Percentiles rank a stretch among this genome's conserved stretches.
These are phyloP conservation scores for Muntiacus muntjak DNA, from an alignment of 2,113 vertebrate genomes.

Conservation along the genomic window DNA sequence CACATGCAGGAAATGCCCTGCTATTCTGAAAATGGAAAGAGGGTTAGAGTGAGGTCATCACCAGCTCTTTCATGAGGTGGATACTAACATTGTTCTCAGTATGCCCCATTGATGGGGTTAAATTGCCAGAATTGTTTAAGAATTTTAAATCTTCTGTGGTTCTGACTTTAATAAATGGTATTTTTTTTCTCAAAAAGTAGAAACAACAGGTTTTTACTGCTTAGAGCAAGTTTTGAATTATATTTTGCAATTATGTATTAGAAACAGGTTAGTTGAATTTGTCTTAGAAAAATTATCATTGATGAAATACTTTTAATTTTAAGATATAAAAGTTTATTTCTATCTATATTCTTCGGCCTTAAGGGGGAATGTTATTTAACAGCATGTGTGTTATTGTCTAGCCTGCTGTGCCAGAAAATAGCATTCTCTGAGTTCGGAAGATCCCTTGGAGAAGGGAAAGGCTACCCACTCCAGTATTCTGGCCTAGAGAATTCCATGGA, in stretches of 20 bases:
- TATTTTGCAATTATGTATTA: conserved; percentile 32
- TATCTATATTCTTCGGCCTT: background rate
- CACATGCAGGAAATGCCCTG: background rate
- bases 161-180: background rate
- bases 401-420: conserved; percentile 66
- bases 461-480: background rate
- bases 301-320: conserved; percentile 71
- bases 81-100: background rate
- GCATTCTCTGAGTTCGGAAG: conserved; percentile 23
- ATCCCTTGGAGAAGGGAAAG: background rate
- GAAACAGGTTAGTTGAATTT: conserved; percentile 58
- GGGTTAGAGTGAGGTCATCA: background rate
- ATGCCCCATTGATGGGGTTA: background rate
- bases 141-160: background rate
- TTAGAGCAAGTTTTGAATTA: conserved; percentile 11
- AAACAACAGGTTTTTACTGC: background rate
- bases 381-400: background rate
- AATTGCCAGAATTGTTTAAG: background rate
- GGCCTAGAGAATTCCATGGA: background rate
- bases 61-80: background rate
- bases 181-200: background rate
- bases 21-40: background rate
- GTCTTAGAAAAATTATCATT: conserved; percentile 43
- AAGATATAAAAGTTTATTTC: conserved; percentile 33
- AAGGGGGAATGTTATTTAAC: background rate